Evolutionary conservation across 2,888 invertebrate genomes (phyloP).

Genomic region (Drosophila robusta): DNA sequence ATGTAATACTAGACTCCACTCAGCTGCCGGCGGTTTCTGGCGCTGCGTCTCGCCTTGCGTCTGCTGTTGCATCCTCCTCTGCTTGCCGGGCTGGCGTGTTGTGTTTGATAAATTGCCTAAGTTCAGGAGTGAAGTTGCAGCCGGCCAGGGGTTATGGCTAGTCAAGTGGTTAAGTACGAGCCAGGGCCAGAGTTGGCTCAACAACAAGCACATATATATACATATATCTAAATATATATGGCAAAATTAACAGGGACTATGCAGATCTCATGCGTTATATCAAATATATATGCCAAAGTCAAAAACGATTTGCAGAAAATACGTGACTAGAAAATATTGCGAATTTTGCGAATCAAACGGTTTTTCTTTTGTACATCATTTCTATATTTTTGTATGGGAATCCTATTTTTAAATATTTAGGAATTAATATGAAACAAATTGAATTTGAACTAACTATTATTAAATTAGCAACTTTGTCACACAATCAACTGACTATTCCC

Average conservation of each 20-base stretch:
- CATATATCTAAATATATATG: conserved; percentile 2
- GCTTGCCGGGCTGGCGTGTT: conserved; percentile 41
- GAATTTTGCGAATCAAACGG: no score
- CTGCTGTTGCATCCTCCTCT: conserved; percentile 40
- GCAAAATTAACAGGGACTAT: conserved; percentile 11
- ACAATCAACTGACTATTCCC: no score
- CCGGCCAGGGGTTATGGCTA: conserved; percentile 24
- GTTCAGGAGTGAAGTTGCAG: conserved; percentile 52
- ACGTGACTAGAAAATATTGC: no score
- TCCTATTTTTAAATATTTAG: no score
- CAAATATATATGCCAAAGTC: no score
- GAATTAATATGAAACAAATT: no score
- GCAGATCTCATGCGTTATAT: no score
- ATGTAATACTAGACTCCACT: conserved; percentile 74
- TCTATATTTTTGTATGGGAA: no score
- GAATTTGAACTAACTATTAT: no score
- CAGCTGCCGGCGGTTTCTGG: conserved; percentile 51
- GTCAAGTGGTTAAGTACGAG: conserved; percentile 46
- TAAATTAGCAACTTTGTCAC: no score
- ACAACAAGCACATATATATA: conserved; percentile 1
- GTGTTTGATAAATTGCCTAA: conserved; percentile 70
- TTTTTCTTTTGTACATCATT: no score
- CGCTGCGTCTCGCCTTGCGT: conserved; percentile 21
- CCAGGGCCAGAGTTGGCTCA: background rate
- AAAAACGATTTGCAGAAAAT: no score